Percentiles rank a stretch among this genome's conserved stretches.
Conservation (phyloP, 2,888 invertebrate species). For the Tromatobia lineatoria region DNA sequence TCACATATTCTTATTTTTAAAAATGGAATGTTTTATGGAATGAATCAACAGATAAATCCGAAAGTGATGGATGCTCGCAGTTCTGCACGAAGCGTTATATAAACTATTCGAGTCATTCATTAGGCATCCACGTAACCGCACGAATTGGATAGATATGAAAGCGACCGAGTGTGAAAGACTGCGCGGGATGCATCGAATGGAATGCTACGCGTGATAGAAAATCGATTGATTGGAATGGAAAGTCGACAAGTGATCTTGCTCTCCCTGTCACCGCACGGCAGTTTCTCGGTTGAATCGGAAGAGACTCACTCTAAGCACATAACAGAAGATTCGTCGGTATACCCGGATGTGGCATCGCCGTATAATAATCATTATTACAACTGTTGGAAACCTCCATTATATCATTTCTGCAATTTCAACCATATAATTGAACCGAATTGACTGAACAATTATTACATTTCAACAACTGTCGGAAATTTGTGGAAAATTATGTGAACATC, state of each 20-base stretch:
- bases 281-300: slow-evolving; percentile 15
- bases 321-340: slow-evolving; percentile 16
- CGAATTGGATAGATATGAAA: slow-evolving; percentile 18
- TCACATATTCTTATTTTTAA: background rate
- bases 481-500: too few species aligned
- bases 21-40: background rate
- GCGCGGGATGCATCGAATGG: slow-evolving; percentile 49
- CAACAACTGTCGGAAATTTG: too few species aligned
- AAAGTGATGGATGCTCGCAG: background rate
- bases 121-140: slow-evolving; percentile 46
- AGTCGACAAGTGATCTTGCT: slow-evolving; percentile 64
- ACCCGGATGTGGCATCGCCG: slow-evolving; percentile 11
- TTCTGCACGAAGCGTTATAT: slow-evolving; percentile 28
- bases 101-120: slow-evolving; percentile 45
- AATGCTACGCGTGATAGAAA: slow-evolving; percentile 65
- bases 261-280: slow-evolving; percentile 47
- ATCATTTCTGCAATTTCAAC: too few species aligned
- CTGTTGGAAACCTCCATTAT: too few species aligned
- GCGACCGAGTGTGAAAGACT: slow-evolving; percentile 63
- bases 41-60: background rate
- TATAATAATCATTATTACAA: background rate
- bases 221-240: slow-evolving; percentile 74
- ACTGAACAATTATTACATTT: too few species aligned
- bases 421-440: too few species aligned
- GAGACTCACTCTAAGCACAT: slow-evolving; percentile 1